Conservation (phyloP, 1,140 invertebrate species). For the Oryctes rhinoceros region DNA sequence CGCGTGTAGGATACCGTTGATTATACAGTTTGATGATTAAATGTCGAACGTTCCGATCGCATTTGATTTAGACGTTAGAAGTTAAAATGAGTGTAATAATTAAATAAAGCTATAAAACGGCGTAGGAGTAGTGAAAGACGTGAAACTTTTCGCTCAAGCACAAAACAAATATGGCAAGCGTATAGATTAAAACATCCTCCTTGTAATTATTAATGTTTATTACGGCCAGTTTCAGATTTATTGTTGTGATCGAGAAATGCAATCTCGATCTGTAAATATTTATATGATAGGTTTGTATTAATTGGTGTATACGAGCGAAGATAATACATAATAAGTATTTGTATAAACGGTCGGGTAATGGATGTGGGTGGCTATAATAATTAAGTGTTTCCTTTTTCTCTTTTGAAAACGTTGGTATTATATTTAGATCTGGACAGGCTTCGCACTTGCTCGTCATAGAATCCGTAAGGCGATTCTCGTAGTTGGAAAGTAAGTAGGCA, state of each 20-base stretch:
- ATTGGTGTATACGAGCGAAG: background rate
- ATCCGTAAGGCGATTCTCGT: background rate
- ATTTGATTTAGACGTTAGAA: background rate
- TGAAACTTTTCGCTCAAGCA: background rate
- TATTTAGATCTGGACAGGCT: constrained; percentile 1
- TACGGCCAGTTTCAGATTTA: constrained; percentile 10
- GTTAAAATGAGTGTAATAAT: background rate
- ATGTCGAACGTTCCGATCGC: background rate
- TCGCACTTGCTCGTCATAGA: background rate
- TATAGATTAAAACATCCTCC: constrained; percentile 19
- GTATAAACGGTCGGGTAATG: background rate
- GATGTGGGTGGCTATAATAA: constrained; percentile 10
- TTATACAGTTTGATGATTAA: constrained; percentile 15
- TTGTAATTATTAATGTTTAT: constrained; percentile 22
- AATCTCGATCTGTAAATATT: constrained; percentile 11
- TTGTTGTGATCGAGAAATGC: background rate
- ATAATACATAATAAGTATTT: constrained; percentile 12
- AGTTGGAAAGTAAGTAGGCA: background rate
- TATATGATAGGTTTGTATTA: background rate
- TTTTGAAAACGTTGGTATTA: background rate
- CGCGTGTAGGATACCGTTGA: constrained; percentile 33
- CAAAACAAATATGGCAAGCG: constrained; percentile 11
- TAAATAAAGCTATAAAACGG: constrained; percentile 17
- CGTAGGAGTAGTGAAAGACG: constrained; percentile 9
- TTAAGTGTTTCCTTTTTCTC: background rate